Evolutionary conservation across 1,140 invertebrate species (phyloP).

Genomic region (Eriocheir sinensis): DNA sequence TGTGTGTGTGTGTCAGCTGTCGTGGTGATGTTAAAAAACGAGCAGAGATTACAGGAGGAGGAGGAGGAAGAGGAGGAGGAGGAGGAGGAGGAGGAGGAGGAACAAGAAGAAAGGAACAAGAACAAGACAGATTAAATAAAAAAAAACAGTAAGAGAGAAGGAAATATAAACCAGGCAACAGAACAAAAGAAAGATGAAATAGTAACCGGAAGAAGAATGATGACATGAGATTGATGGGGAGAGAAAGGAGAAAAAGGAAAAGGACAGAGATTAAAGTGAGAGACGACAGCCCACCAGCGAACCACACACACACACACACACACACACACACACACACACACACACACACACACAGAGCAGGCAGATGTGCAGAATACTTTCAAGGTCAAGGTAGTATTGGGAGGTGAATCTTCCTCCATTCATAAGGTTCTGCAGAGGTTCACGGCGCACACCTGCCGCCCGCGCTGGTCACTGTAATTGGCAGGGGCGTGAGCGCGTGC

Average conservation of each 20-base stretch:
- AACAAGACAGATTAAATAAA: no score
- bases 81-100: no score
- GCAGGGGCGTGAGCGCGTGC: neutral
- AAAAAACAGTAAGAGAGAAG: neutral
- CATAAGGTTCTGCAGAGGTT: neutral
- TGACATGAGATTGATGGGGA: no score
- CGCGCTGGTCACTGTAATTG: neutral
- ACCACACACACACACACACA: no score
- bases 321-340: no score
- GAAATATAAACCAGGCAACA: no score
- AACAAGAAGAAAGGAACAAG: no score
- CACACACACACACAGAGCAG: neutral
- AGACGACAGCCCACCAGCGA: no score
- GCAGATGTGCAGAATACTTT: slow-evolving; percentile 1
- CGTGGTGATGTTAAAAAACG: neutral
- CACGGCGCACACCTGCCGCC: neutral
- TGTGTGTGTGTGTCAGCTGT: neutral
- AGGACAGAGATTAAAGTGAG: no score
- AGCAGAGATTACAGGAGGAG: neutral
- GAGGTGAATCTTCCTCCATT: neutral
- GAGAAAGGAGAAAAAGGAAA: neutral
- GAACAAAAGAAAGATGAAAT: no score
- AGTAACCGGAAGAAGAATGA: no score
- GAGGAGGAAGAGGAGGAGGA: no score
- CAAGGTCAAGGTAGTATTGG: neutral